Percentiles rank a stretch among this genome's conserved stretches.
Evolutionary conservation across 2,113 vertebrate genomes (phyloP).

Genomic region (Microcebus griseorufus): DNA sequence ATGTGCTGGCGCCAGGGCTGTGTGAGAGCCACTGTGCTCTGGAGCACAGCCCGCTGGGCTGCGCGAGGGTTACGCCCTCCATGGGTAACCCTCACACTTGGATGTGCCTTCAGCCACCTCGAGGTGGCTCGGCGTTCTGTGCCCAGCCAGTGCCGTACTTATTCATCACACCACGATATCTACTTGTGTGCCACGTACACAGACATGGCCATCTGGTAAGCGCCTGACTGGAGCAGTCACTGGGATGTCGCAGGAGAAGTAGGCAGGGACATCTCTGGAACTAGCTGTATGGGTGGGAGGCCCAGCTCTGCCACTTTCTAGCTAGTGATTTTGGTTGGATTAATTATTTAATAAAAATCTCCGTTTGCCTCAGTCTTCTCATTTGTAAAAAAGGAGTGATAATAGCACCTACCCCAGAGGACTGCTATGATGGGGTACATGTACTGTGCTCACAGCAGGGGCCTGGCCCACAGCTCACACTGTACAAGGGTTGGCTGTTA

Average conservation of each 20-base stretch:
- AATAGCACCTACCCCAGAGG: not conserved
- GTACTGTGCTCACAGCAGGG: not conserved
- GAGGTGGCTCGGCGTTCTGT: accelerated
- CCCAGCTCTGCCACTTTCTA: not conserved
- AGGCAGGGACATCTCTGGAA: not conserved
- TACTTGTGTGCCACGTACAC: accelerated
- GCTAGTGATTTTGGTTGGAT: not conserved
- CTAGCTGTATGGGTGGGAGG: not conserved
- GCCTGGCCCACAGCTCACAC: not conserved
- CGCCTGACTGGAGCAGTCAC: accelerated
- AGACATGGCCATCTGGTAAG: accelerated
- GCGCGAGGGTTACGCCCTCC: too few relatives aligned
- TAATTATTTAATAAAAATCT: not conserved
- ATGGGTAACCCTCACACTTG: accelerated
- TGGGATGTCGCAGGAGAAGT: accelerated
- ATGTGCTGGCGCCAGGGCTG: accelerated
- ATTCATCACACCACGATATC: accelerated
- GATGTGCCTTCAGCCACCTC: not conserved
- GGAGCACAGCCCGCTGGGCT: not conserved
- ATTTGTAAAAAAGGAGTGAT: not conserved
- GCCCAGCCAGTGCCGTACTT: accelerated
- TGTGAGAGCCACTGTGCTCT: not conserved
- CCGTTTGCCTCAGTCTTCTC: not conserved
- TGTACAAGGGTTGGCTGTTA: accelerated
- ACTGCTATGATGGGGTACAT: accelerated